Evolutionary conservation across 2,113 vertebrate genomes (phyloP).

Genomic region (Myrmecophaga tridactyla): DNA sequence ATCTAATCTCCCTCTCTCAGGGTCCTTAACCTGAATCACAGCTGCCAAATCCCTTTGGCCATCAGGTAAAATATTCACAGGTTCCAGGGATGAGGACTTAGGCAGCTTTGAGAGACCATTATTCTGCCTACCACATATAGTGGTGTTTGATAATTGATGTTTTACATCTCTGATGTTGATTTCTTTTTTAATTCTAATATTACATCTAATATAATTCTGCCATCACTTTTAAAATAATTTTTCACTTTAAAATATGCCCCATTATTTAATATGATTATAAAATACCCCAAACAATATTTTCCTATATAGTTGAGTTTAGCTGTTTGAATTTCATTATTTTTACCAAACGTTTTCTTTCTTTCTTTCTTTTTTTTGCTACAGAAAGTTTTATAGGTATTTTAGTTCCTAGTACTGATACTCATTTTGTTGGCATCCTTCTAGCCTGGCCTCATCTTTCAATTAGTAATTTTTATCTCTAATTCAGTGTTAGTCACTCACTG

Average conservation of each 20-base stretch:
- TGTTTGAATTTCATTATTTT: not conserved
- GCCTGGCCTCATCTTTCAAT: not conserved
- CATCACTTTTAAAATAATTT: not conserved
- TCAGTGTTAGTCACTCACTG: conserved; percentile 23
- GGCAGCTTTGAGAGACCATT: not conserved
- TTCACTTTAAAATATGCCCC: not conserved
- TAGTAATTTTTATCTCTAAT: conserved; percentile 19
- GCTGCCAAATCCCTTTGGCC: not conserved
- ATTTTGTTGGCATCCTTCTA: not conserved
- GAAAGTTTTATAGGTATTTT: conserved; percentile 32
- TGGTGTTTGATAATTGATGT: not conserved
- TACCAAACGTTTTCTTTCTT: not conserved
- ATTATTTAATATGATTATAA: not conserved
- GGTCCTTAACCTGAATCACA: not conserved
- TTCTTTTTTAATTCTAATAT: not conserved
- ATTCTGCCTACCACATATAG: not conserved
- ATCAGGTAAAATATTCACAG: not conserved
- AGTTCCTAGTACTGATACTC: not conserved
- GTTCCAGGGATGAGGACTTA: not conserved
- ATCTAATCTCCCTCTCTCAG: not conserved
- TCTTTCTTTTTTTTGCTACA: fast-evolving
- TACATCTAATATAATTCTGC: not conserved
- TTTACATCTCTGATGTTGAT: not conserved
- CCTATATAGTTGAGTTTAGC: not conserved
- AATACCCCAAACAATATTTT: not conserved